Evolutionary conservation across 1,140 invertebrate species (phyloP), one percentile per base, ranked within the genome.

Genomic region (Ptiloglossa arizonensis): DNA sequence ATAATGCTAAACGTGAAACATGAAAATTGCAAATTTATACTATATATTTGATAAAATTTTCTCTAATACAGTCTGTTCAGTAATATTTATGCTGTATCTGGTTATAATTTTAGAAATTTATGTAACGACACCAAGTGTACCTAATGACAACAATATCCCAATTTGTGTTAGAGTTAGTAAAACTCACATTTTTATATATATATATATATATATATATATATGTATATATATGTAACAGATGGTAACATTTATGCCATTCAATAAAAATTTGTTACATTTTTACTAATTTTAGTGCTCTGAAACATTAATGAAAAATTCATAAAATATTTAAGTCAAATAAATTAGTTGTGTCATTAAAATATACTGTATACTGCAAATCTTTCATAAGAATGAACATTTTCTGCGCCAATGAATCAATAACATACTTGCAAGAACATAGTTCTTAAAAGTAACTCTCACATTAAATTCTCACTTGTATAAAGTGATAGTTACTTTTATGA

Each of bases 21-120:
- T 81, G 67, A 79, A 85, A 82, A 44, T 84, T 79, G 70, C 70
- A 57, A 59, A 78, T 64, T 56, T 63, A 82, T 48, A 46, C 57
- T 80, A 84, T 22, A 48, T 77, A 60, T 72, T 83, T 71, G 44
- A 74, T 80, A 80, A 80, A 84, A 71, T 67, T 52, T 67, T 46
- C 17, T 60, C 48, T 71, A 74, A 56, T 35, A 78, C 63, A 68
- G 41, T 76, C 67, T 72, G 66, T 41, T 52, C 54, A 54, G 46
- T 69, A 64, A 75, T 44, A 64, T 41, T 72, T 69, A 75, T 50
- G 46, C 60, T 75, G 44, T 56, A 67, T 73, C 29, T 66, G 35
- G 46, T 70, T 70, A 62, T 54, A 82, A 44, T 50, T 50, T 50
- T 68, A 35, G 32, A 52, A 68, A 66, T 69, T 83, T 24, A 22